Evolutionary conservation across 1,140 invertebrate genomes (phyloP).

Genomic region (Pseudomyrmex dendroicus): DNA sequence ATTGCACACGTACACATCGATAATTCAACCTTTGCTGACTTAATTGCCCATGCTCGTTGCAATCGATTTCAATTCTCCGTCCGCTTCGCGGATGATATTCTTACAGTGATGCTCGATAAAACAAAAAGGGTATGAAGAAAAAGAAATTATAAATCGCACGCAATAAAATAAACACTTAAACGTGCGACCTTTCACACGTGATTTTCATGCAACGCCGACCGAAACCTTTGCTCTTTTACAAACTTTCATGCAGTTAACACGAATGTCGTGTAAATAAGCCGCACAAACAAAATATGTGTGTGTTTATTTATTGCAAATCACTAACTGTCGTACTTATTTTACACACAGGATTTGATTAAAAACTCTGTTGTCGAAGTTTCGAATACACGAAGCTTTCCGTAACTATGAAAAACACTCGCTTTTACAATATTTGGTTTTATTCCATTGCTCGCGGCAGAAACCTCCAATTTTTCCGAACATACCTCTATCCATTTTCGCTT

Average conservation of each 20-base stretch:
- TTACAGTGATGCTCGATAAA: background rate
- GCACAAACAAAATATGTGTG: conserved; percentile 2
- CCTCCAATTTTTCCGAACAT: background rate
- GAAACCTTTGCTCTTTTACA: background rate
- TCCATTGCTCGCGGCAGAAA: background rate
- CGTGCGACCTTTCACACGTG: background rate
- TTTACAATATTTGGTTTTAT: conserved; percentile 7
- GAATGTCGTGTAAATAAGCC: no score
- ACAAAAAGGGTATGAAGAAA: background rate
- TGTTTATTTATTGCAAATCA: background rate
- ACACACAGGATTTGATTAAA: no score
- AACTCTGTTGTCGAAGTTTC: no score
- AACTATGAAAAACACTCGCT: background rate
- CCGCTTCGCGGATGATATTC: background rate
- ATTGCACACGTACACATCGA: conserved; percentile 1
- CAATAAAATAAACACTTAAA: background rate
- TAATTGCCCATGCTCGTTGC: conserved; percentile 23
- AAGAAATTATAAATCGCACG: conserved; percentile 11
- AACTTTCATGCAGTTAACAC: no score
- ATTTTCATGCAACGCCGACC: background rate
- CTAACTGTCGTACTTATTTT: background rate
- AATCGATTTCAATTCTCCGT: conserved; percentile 41
- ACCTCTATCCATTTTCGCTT: conserved; percentile 20
- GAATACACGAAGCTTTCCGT: background rate
- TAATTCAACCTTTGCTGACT: conserved; percentile 48